Evolutionary conservation across 2,888 invertebrate genomes (phyloP).

Genomic region (Homarus gammarus): DNA sequence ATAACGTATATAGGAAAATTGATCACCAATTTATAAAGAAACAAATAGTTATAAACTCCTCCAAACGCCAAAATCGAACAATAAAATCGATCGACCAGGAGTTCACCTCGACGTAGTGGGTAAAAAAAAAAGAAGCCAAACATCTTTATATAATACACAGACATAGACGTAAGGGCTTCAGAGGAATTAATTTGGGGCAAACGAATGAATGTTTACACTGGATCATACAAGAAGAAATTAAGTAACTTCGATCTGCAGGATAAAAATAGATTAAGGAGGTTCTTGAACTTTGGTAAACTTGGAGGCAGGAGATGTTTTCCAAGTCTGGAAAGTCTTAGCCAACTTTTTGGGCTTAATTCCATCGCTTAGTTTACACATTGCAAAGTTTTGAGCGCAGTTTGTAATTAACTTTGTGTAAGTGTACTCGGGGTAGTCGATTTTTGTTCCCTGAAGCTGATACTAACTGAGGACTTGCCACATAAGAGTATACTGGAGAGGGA

Average conservation of each 20-base stretch:
- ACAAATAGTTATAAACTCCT: too few species aligned
- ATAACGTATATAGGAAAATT: neutral
- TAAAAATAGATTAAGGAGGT: neutral
- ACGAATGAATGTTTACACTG: too few species aligned
- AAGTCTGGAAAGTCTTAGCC: neutral
- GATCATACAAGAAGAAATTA: neutral
- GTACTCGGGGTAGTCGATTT: neutral
- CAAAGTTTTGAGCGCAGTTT: slow-evolving; percentile 3
- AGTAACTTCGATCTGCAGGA: neutral
- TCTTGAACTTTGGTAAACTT: neutral
- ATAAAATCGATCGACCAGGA: too few species aligned
- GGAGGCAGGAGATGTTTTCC: neutral
- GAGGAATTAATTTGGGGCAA: too few species aligned
- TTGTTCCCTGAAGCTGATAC: neutral
- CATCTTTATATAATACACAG: too few species aligned
- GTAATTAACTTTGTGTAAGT: slow-evolving; percentile 6
- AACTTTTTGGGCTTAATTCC: neutral
- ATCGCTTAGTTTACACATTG: neutral
- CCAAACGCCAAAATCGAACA: too few species aligned
- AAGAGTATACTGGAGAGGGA: neutral
- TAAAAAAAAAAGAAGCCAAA: too few species aligned
- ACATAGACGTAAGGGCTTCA: too few species aligned
- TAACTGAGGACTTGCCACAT: neutral
- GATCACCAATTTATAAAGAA: too few species aligned
- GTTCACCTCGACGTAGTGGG: too few species aligned